phyloP scores from a whole-genome alignment of 2,113 vertebrate species.

The Gopherus evgoodei region DNA sequence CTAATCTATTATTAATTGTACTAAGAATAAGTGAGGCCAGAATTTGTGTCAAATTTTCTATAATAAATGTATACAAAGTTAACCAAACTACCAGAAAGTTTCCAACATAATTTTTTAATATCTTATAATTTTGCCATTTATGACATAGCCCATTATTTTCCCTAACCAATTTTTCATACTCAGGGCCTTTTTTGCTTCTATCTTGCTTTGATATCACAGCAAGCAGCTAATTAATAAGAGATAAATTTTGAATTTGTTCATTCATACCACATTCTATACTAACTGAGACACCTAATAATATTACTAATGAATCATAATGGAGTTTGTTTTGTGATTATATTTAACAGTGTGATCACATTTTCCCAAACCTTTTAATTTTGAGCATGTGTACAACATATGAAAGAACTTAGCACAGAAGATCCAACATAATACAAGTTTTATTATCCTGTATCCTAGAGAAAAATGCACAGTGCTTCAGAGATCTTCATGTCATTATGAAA shows the following conservation, averaged over 20 bases:
- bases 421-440: background rate
- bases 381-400: background rate
- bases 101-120: conserved; percentile 24
- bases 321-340: conserved; percentile 10
- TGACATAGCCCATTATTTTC: conserved; percentile 20
- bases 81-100: conserved; percentile 32
- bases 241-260: conserved; percentile 48
- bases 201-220: conserved; percentile 38
- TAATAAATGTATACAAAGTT: conserved; percentile 23
- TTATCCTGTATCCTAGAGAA: background rate
- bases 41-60: background rate
- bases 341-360: conserved; percentile 2
- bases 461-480: background rate
- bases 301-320: background rate
- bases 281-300: conserved; percentile 13
- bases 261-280: conserved; percentile 15
- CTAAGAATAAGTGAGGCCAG: background rate
- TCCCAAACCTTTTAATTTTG: conserved; percentile 16
- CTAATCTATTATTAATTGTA: background rate
- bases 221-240: conserved; percentile 24
- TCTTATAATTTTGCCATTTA: conserved; percentile 25
- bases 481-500: background rate
- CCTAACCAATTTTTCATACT: conserved; percentile 28
- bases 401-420: background rate
- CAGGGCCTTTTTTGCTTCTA: background rate